Conservation (phyloP, 2,113 vertebrate genomes). For the Aspiorhynchus laticeps region DNA sequence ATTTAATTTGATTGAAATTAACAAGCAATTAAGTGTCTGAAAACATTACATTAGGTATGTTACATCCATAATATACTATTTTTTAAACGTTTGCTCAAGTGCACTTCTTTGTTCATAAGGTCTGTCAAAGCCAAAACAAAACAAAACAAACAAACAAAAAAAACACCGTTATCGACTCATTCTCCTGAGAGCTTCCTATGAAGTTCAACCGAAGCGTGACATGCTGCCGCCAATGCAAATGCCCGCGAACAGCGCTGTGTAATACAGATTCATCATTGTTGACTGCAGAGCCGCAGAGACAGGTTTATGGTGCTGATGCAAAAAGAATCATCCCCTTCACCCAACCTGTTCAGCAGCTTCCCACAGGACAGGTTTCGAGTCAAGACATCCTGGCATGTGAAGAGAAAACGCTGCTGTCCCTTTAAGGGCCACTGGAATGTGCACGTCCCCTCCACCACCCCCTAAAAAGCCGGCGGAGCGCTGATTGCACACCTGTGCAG, state of each 20-base stretch:
- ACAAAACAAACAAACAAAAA: background rate
- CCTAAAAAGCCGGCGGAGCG: background rate
- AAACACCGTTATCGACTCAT: background rate
- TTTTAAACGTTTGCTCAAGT: background rate
- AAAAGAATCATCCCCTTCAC: slow-evolving; percentile 17
- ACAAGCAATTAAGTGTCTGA: background rate
- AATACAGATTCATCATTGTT: slow-evolving; percentile 8
- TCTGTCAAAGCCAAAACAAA: background rate
- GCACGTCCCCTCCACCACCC: background rate
- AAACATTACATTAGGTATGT: background rate
- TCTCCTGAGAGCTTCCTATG: slow-evolving; percentile 1
- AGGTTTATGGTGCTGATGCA: slow-evolving; percentile 42
- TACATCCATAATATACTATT: background rate
- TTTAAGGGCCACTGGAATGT: slow-evolving; percentile 53
- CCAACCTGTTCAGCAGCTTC: slow-evolving; percentile 28
- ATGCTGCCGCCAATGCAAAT: slow-evolving; percentile 22
- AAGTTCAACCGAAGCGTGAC: slow-evolving; percentile 12
- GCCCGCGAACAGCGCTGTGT: background rate
- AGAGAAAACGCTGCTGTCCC: background rate
- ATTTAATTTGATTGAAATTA: too few relatives aligned
- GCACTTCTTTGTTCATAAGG: background rate
- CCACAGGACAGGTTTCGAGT: background rate
- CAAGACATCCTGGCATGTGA: background rate
- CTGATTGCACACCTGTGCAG: slow-evolving; percentile 28
- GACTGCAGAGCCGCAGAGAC: slow-evolving; percentile 12